phyloP scores from a whole-genome alignment of 2,113 vertebrate genomes.

The Lethenteron reissneri region DNA sequence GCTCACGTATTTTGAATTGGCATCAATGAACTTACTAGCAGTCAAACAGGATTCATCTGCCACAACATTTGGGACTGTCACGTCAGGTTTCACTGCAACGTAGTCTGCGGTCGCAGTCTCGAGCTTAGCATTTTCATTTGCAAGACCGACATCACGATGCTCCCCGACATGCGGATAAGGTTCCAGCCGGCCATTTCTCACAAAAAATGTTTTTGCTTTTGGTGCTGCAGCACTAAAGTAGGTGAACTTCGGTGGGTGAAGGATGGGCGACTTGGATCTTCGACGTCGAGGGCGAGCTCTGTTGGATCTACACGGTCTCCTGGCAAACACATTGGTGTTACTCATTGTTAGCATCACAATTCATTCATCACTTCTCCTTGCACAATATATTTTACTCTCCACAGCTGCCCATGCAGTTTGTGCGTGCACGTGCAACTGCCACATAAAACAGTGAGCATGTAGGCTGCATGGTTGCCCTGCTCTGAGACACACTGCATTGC shows the following conservation, averaged over 20 bases:
- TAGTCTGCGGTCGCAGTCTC: conserved; percentile 19
- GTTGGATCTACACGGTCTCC: too few species aligned
- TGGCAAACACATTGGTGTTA: too few species aligned
- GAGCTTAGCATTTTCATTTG: conserved; percentile 16
- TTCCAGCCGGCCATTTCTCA: conserved; percentile 36
- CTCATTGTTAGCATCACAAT: too few species aligned
- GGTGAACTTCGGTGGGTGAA: conserved; percentile 76
- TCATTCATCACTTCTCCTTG: too few species aligned
- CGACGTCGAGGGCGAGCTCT: conserved; percentile 35
- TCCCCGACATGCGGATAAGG: conserved; percentile 17
- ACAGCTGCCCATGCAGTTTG: too few species aligned
- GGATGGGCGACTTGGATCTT: conserved; percentile 76
- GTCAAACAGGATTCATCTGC: conserved; percentile 5
- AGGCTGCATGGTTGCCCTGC: too few species aligned
- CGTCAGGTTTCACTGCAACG: conserved; percentile 15
- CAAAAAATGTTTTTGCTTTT: conserved; percentile 26
- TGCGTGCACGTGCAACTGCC: too few species aligned
- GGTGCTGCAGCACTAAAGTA: conserved; percentile 43
- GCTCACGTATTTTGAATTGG: conserved; percentile 13
- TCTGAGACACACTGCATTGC: too few species aligned
- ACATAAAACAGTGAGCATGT: too few species aligned
- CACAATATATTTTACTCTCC: too few species aligned
- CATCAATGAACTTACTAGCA: conserved; percentile 16
- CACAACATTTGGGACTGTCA: conserved; percentile 15
- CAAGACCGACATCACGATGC: conserved; percentile 22